Evolutionary conservation across 2,113 vertebrate species (phyloP).

Genomic region (Xerus inauris): DNA sequence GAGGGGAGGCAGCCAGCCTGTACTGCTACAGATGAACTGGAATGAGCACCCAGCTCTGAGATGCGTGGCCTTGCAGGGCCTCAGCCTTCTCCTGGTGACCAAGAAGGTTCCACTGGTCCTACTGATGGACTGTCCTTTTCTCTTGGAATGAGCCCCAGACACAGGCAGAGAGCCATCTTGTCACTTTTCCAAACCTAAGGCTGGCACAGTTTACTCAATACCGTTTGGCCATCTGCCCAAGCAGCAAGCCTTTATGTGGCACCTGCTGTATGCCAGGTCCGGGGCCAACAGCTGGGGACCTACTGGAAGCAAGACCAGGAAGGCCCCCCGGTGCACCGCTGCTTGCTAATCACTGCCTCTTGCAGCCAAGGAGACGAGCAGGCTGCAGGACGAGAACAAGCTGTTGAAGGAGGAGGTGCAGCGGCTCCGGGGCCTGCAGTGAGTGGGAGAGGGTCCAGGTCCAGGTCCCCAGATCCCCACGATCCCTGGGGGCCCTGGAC

Average conservation of each 20-base stretch:
- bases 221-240: fast-evolving
- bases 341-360: neutral
- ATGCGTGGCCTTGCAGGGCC: too few relatives aligned
- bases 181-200: neutral
- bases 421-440: slow-evolving; percentile 80
- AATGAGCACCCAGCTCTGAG: neutral
- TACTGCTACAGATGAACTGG: neutral
- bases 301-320: neutral
- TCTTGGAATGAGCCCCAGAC: neutral
- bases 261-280: neutral
- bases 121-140: neutral
- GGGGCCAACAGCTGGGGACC: neutral
- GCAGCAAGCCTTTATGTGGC: neutral
- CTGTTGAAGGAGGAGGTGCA: slow-evolving; percentile 86
- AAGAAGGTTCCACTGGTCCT: neutral
- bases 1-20: neutral
- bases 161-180: neutral
- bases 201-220: fast-evolving
- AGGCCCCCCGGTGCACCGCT: neutral
- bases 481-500: fast-evolving
- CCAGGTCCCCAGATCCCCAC: neutral
- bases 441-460: slow-evolving; percentile 42
- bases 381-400: slow-evolving; percentile 87
- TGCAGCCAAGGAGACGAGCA: slow-evolving; percentile 85
- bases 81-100: neutral